These are phyloP conservation scores for Coleophora flavipennella DNA, from an alignment of 2,888 invertebrate genomes.

Conservation along the genomic window DNA sequence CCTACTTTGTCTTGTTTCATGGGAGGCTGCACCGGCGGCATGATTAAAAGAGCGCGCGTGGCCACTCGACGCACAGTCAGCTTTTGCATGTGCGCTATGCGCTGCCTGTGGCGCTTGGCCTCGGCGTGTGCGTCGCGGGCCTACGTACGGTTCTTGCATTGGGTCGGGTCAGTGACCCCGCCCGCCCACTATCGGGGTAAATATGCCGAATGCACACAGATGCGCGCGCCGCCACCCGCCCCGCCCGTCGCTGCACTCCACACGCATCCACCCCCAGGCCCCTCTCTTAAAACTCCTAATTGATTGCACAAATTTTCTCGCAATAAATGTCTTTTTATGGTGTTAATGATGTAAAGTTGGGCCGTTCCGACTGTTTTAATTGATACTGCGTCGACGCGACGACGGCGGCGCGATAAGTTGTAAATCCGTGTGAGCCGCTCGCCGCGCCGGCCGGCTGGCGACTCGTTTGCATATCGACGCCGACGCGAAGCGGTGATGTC, in stretches of 20 bases:
- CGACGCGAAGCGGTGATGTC: no score
- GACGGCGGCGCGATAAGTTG: conserved; percentile 41
- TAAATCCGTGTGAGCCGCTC: conserved; percentile 31
- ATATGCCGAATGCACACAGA: conserved; percentile 73
- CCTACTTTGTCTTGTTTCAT: neutral
- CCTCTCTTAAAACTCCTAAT: conserved; percentile 68
- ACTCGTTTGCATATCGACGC: conserved; percentile 40
- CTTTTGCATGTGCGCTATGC: conserved; percentile 43
- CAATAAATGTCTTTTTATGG: conserved; percentile 71
- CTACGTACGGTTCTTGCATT: conserved; percentile 68
- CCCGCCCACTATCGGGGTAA: conserved; percentile 71
- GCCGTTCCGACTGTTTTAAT: conserved; percentile 58
- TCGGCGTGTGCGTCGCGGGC: conserved; percentile 55
- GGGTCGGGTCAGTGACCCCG: conserved; percentile 69
- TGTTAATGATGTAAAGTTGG: conserved; percentile 69
- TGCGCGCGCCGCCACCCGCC: conserved; percentile 56
- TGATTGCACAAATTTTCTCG: conserved; percentile 72
- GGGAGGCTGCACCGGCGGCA: conserved; percentile 12
- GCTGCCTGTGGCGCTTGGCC: conserved; percentile 44
- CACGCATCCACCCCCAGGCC: conserved; percentile 47
- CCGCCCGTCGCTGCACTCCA: conserved; percentile 49
- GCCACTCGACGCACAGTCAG: conserved; percentile 64
- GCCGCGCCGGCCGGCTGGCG: conserved; percentile 32
- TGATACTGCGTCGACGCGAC: conserved; percentile 47
- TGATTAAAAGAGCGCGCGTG: conserved; percentile 55